Conservation (phyloP, 92 coral and sea anemone genomes). For the Chrysogorgia sp. region DNA sequence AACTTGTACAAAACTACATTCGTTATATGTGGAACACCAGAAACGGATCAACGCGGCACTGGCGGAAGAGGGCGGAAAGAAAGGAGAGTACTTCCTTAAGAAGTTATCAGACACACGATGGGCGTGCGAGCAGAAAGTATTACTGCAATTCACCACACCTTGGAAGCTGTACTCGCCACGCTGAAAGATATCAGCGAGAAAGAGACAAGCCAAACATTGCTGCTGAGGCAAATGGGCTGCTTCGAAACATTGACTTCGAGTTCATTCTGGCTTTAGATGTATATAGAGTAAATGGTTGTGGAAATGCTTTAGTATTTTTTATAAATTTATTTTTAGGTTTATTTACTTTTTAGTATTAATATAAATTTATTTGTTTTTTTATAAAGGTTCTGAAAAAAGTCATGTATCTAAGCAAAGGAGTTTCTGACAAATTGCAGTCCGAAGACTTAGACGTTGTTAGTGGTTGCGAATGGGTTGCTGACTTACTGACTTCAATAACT, state of each 20-base stretch:
- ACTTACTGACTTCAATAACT: neutral
- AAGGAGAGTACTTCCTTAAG: constrained; percentile 19
- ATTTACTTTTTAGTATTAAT: neutral
- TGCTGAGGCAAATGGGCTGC: constrained; percentile 17
- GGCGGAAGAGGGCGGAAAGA: constrained; percentile 15
- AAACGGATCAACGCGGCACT: neutral
- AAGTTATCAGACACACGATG: constrained; percentile 29
- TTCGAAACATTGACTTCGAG: constrained; percentile 11
- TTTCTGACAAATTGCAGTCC: too few relatives aligned
- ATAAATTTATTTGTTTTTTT: too few relatives aligned
- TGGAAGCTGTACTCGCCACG: neutral
- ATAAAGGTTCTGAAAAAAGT: constrained; percentile 11
- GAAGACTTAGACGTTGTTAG: too few relatives aligned
- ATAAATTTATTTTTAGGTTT: neutral
- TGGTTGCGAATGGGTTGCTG: neutral
- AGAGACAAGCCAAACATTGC: neutral
- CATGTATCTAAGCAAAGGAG: constrained; percentile 13
- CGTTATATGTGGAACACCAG: constrained; percentile 17
- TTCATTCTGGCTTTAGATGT: constrained; percentile 15
- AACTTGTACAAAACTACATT: constrained; percentile 30
- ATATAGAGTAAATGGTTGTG: neutral
- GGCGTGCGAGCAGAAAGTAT: constrained; percentile 29
- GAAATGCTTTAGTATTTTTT: neutral
- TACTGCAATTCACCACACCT: neutral
- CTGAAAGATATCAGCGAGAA: constrained; percentile 3